Evolutionary conservation across 2,797 vertebrate species (phyloP).

Genomic region (Gadopsis marmoratus): DNA sequence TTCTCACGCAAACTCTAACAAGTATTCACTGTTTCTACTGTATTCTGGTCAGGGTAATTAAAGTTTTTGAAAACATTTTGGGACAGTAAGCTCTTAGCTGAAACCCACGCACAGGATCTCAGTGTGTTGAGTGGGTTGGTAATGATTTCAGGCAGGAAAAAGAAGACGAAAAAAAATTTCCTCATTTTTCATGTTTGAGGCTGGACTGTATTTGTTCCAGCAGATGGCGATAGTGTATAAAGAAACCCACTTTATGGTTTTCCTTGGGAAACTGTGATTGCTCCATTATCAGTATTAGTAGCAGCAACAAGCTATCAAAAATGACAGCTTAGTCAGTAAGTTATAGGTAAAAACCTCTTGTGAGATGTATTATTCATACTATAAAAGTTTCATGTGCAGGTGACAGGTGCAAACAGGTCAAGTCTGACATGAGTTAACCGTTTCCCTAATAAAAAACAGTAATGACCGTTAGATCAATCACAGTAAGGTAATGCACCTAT

Average conservation of each 20-base stretch:
- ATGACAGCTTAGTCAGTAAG: neutral
- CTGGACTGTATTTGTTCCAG: constrained; percentile 41
- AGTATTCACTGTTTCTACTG: neutral
- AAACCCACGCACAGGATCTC: too few relatives aligned
- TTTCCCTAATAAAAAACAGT: neutral
- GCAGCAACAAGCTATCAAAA: neutral
- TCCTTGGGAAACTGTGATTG: neutral
- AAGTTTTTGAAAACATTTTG: neutral
- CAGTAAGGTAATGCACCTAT: neutral
- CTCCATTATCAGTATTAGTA: neutral
- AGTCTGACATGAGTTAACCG: neutral
- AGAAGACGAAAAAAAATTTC: neutral
- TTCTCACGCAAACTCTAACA: neutral
- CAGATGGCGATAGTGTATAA: constrained; percentile 70
- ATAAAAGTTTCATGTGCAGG: fast-evolving
- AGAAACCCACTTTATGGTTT: neutral
- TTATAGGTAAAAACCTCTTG: neutral
- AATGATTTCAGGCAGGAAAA: neutral
- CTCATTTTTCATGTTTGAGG: neutral
- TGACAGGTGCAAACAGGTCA: neutral
- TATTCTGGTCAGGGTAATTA: neutral
- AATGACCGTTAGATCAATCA: neutral
- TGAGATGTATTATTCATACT: neutral
- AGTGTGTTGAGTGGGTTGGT: neutral
- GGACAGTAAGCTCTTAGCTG: neutral